Base-by-base conservation (phyloP, 2,888 invertebrate species). In the Miltochrista miniata region DNA sequence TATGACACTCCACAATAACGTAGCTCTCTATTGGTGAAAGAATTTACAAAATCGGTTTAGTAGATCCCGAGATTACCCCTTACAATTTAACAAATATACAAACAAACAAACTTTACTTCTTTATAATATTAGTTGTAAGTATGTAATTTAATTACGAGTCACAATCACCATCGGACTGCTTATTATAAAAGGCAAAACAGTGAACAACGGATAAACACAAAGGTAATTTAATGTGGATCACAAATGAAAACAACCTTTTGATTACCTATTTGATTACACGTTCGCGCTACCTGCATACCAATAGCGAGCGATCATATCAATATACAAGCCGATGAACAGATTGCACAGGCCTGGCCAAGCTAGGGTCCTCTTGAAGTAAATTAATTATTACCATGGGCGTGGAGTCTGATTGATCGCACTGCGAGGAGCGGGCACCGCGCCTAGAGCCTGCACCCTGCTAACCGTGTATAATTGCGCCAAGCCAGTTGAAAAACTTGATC, bases 361-460 rank as follows among this genome's bases (percentile, higher is more conserved):
- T 48, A 45, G 48, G 61, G 57, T 30, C 63, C 54, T 62, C 67
- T 70, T 68, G 72, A 76, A 68, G 66, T 73, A 76, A 83, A 83
- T 83, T 82, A 85, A 86, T 87, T 82, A 79, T 63, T 81, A 78
- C 64, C 64, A 57, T 54, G 64, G 63, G 71, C 74, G 76, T 76
- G 78, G 66, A 72, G 72, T 62, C 73, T 80, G 83, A 83, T 83
- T 84, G 82, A 84, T 83, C 77, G 74, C 63, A 40, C 45, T 56
- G 55, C 48, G 60, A 56, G 60, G 50, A 54, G 51, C 59, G 60
- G 58, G 69, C 47, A 67, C 68, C 73, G 70, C 74, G 72, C 79
- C 78, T 73, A 62, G 51, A 11, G 66, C 57, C 74, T 74, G 75
- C 77, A 71, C 76, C 77, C 74, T 65, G 56, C 67, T 64, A 45